Evolutionary conservation across 1,140 invertebrate species (phyloP), one percentile per base, ranked within the genome.

Genomic region (Lordiphosa stackelbergi): DNA sequence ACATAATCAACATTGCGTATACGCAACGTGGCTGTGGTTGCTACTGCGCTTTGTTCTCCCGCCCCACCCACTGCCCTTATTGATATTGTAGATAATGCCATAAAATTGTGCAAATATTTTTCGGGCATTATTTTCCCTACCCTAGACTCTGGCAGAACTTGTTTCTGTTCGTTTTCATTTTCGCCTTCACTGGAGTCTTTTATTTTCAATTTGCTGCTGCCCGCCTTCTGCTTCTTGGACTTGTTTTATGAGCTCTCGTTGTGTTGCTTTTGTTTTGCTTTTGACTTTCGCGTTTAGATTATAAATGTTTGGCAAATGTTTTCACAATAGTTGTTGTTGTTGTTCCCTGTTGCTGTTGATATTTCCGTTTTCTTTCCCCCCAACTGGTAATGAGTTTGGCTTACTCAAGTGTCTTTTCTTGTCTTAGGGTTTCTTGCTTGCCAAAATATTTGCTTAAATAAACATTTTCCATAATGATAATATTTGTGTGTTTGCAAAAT

Each of bases 261-360:
- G 47, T 51, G 52, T 42, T 60, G 60, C 52, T 58, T 73, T 73
- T 74, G 71, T 74, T 74, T 74, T 74, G 71, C 53, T 66, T 69
- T 74, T 70, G 61, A 66, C 66, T 75, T 74, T 70, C 61, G 72
- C 56, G 62, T 45, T 75, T 70, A 75, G 73, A 71, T 75, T 77
- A 68, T 75, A 77, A 75, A 75, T 71, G 73, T 68, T 75, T 75
- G 51, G 55, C 61, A 75, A 74, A 75, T 75, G 72, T 75, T 75
- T 70, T 66, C 48, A 75, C 66, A 75, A 69, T 69, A 65, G 59
- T 56, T 49, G 45, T 31, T 31, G 24, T 16, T 16, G 35, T 51
- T 57, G 41, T 43, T 40, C 10, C 42, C 28, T 24, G 10, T 40
- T 9, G 37, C 40, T 64, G 43, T 65, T 69, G 63, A 45, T 69